Evolutionary conservation across 2,888 invertebrate species (phyloP).

Genomic region (Tuberolachnus salignus): DNA sequence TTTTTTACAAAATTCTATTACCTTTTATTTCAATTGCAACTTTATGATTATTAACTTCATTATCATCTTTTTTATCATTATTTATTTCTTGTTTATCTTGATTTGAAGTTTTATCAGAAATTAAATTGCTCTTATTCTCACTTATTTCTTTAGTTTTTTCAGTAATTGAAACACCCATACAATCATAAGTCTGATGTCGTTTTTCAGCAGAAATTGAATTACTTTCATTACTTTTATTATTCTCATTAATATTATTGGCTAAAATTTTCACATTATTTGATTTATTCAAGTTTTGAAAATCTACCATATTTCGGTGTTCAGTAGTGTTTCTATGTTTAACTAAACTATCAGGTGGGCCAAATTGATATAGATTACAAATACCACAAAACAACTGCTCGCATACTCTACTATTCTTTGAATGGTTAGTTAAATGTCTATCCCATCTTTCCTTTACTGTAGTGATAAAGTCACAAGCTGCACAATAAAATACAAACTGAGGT

Average conservation of each 20-base stretch:
- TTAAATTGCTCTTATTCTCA: not conserved
- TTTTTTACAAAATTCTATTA: not conserved
- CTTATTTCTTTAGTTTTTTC: not conserved
- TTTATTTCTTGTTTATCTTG: not conserved
- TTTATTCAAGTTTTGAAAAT: not conserved
- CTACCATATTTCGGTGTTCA: conserved; percentile 40
- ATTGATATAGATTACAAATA: conserved; percentile 6
- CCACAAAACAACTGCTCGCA: not conserved
- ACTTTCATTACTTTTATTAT: not conserved
- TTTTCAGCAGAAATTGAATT: not conserved
- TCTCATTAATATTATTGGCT: not conserved
- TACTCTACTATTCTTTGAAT: not conserved
- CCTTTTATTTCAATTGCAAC: conserved; percentile 42
- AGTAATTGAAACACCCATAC: not conserved
- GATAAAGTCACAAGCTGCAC: conserved; percentile 38
- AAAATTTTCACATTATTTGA: not conserved
- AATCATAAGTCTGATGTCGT: too few species aligned
- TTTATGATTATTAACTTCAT: conserved; percentile 1
- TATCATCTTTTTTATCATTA: not conserved
- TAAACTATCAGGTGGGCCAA: conserved; percentile 20
- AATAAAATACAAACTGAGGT: conserved; percentile 10
- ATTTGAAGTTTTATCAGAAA: not conserved
- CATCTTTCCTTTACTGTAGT: not conserved
- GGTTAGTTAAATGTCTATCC: not conserved
- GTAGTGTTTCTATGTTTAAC: conserved; percentile 3